Base-by-base conservation (phyloP, 2,113 vertebrate genomes). In the Saiga tatarica region DNA sequence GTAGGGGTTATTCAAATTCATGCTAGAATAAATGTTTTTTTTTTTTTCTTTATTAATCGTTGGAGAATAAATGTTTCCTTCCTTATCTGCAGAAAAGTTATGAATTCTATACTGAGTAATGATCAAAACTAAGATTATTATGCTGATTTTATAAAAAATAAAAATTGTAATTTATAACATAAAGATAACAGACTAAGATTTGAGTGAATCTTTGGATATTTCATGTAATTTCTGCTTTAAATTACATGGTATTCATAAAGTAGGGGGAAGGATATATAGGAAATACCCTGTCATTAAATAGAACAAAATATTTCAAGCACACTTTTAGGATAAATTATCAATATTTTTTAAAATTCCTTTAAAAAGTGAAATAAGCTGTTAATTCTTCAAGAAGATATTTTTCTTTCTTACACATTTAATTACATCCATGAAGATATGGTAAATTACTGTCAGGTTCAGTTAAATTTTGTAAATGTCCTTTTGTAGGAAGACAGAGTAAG, bases 231-330 rank as follows among this genome's bases (percentile, higher is more conserved):
- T 97, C 42, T 76, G 59, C 67, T 71, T 71, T 39, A 71, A 71
- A 71, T 39, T 71, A 71, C 67, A 39, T 71, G 67, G 19, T 23
- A 60, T 97, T 97, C 97, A 94, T 94, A 98, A 96, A 97, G 81
- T 39, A 79, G 92, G 95, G 64, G 93, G 47, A 74, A 96, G 94
- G 21, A 95, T 26, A 88, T 2, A 6, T 57, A 52, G 11, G 6
- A 88, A 83, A 91, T 91, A 95, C 93, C 7, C 76, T 74, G 42
- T 59, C 25, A 82, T 79, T 86, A 7, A 79, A 74, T 42, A 64
- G 3, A 89, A 83, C 2, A 50, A 67, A 95, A 47, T 39, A 52
- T 86, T 88, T 94, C 4, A 57, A 82, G 23, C 17, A 86, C 11
- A 81, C 5, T 74, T 91, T 93, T 67, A 78, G 39, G 10, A 50